Evolutionary conservation across 2,113 vertebrate species (phyloP).

Genomic region (Cathartes aura): DNA sequence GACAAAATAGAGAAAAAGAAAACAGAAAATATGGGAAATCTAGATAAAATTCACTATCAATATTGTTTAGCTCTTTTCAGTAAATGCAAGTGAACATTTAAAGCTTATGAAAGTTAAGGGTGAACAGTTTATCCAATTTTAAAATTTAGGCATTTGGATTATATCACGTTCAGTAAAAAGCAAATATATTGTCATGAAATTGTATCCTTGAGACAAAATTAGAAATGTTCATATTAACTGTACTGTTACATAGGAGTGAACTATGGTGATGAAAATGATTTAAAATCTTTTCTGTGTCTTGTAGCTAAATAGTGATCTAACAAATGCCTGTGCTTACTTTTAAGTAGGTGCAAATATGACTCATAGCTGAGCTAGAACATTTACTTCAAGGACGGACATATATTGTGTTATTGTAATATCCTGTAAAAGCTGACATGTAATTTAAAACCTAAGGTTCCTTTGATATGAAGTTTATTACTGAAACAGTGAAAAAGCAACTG

Average conservation of each 20-base stretch:
- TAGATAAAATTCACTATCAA: not conserved
- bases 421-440: slow-evolving; percentile 5
- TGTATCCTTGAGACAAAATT: not conserved
- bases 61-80: not conserved
- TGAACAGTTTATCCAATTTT: not conserved
- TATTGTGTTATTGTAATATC: not conserved
- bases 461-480: not conserved
- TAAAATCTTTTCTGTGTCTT: not conserved
- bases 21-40: not conserved
- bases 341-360: slow-evolving; percentile 14
- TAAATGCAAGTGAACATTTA: not conserved
- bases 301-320: not conserved
- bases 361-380: slow-evolving; percentile 30
- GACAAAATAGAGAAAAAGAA: not conserved
- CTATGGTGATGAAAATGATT: not conserved
- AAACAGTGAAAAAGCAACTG: not conserved
- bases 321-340: not conserved
- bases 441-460: not conserved
- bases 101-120: not conserved
- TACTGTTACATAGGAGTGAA: not conserved
- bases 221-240: not conserved
- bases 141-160: not conserved
- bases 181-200: not conserved
- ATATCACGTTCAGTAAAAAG: not conserved
- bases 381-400: slow-evolving; percentile 41